Conservation (phyloP, 2,797 vertebrate genomes). For the Merluccius polli region DNA sequence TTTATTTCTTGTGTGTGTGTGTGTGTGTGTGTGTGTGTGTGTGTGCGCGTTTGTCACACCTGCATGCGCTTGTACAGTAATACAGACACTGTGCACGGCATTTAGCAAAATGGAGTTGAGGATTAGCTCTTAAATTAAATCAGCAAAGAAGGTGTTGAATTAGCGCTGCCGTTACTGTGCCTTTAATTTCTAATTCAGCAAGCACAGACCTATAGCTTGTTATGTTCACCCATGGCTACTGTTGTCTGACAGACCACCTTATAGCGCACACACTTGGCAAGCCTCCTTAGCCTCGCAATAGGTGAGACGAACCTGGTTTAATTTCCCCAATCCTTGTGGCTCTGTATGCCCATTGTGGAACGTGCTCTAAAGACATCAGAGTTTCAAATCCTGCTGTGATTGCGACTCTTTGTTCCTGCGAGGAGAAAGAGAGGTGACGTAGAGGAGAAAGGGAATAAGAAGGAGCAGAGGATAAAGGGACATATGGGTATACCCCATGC, state of each 20-base stretch:
- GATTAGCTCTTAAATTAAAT: constrained; percentile 31
- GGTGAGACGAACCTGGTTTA: constrained; percentile 33
- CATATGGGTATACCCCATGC: too few species aligned
- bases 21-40: not conserved
- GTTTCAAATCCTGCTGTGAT: constrained; percentile 44
- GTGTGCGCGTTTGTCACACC: too few species aligned
- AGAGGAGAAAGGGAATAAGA: not conserved
- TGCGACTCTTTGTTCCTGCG: constrained; percentile 32
- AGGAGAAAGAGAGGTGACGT: constrained; percentile 7
- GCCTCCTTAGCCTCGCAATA: constrained; percentile 29
- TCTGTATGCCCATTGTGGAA: constrained; percentile 37
- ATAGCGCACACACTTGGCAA: constrained; percentile 28
- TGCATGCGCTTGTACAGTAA: not conserved
- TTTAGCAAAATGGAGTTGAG: constrained; percentile 2
- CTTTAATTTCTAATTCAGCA: constrained; percentile 38
- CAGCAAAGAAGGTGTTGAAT: not conserved
- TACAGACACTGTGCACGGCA: not conserved
- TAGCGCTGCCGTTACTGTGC: constrained; percentile 38
- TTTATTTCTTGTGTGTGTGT: constrained; percentile 8
- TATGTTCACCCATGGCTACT: constrained; percentile 8
- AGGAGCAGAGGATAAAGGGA: constrained; percentile 16
- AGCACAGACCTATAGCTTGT: constrained; percentile 25
- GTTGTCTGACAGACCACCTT: constrained; percentile 39
- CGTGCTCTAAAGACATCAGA: constrained; percentile 50
- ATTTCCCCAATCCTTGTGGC: constrained; percentile 34